Evolutionary conservation across 2,888 invertebrate species (phyloP).

Genomic region (Eupithecia pulchellata): DNA sequence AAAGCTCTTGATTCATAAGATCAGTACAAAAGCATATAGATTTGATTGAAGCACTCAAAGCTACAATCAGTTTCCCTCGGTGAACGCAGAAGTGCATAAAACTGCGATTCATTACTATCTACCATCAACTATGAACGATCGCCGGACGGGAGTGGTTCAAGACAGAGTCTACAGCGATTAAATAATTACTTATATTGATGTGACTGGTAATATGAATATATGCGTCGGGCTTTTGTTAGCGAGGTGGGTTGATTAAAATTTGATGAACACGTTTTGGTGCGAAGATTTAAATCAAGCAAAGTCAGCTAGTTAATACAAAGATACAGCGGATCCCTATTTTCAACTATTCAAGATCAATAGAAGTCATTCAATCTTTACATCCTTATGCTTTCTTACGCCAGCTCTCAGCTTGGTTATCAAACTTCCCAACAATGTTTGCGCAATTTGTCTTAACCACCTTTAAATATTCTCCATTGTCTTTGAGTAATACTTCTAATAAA

Average conservation of each 20-base stretch:
- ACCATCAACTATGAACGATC: slow-evolving; percentile 69
- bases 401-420: slow-evolving; percentile 69
- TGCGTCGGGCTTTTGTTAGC: not conserved
- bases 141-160: slow-evolving; percentile 44
- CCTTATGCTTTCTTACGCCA: not conserved
- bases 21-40: not conserved
- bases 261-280: too few relatives aligned
- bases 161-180: slow-evolving; percentile 10
- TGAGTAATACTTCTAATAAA: slow-evolving; percentile 81
- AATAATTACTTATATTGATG: not conserved
- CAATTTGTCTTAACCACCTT: slow-evolving; percentile 78
- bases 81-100: slow-evolving; percentile 56
- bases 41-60: slow-evolving; percentile 39
- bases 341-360: not conserved
- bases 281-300: not conserved
- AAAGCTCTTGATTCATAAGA: not conserved
- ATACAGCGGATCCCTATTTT: not conserved
- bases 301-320: not conserved
- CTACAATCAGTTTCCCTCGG: slow-evolving; percentile 50
- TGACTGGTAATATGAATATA: not conserved
- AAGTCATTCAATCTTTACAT: not conserved
- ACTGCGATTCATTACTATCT: slow-evolving; percentile 72
- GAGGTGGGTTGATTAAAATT: not conserved
- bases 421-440: slow-evolving; percentile 69
- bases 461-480: slow-evolving; percentile 79